Evolutionary conservation across 2,797 vertebrate species (phyloP).

Genomic region (Sphenopsis melanotis): DNA sequence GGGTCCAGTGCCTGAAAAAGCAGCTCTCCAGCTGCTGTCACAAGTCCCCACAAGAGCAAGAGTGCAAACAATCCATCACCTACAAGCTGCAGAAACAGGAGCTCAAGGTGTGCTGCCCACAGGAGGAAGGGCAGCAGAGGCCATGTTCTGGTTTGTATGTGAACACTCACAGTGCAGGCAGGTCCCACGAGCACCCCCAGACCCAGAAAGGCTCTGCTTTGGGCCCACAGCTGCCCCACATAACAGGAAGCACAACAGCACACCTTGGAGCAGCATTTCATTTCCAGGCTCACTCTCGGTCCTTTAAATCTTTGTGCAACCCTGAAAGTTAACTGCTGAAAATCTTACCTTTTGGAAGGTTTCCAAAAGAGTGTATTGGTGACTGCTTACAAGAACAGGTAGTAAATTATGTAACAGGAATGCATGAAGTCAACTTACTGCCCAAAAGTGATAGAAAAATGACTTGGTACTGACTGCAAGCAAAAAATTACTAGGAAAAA

Average conservation of each 20-base stretch:
- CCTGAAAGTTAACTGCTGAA: background rate
- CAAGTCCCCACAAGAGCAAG: background rate
- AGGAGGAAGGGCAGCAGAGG: rapidly evolving
- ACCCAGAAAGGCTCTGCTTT: background rate
- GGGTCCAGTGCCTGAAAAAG: background rate
- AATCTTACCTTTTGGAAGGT: background rate
- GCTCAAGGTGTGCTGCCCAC: background rate
- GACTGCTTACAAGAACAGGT: background rate
- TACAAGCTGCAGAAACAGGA: background rate
- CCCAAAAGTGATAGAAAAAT: rapidly evolving
- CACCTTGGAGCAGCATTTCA: rapidly evolving
- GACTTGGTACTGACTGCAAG: background rate
- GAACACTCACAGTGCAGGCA: background rate
- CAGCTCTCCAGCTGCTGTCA: background rate
- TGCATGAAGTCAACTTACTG: background rate
- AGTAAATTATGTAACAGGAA: background rate
- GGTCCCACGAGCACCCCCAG: rapidly evolving
- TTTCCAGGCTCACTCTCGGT: background rate
- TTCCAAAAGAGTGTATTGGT: background rate
- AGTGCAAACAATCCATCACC: background rate
- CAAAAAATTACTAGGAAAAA: background rate
- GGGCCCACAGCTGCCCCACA: background rate
- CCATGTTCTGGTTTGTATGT: rapidly evolving
- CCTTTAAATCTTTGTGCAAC: background rate
- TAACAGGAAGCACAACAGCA: background rate